Base-by-base conservation (phyloP, 1,140 invertebrate genomes). In the Heliconius himera region DNA sequence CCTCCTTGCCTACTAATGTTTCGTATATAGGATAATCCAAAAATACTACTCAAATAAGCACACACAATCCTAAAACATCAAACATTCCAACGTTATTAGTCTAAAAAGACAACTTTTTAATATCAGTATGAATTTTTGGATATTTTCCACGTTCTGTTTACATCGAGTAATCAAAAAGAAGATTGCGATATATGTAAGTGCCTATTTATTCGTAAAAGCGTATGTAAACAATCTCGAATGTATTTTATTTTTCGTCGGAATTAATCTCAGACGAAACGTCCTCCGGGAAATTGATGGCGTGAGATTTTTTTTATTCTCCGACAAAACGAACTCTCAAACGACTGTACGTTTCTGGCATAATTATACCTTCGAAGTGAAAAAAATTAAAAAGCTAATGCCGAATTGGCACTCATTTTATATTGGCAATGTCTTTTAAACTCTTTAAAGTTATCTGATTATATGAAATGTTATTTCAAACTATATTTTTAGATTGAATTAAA, bases 121-220 rank as follows among this genome's bases (percentile, higher is more conserved):
- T 66, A 66, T 66, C 22, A 29, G 26, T 66, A 66, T 66, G 60
- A 66, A 66, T 16, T 26, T 56, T 66, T n/a, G 9, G 29, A 33
- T 76, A 51, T 76, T 76, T 46, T 9, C 49, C 29, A 60, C 13
- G 26, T 70, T 26, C 60, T 82, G 81, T 86, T 80, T 82, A 83
- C 83, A 82, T 79, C 76, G 51, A 80, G 82, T 83, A 85, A 87
- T 87, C 84, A 79, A 81, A 85, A 85, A 77, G 81, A 77, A 73
- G 82, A 83, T 82, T 82, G 81, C 74, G 81, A 82, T 82, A 66
- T 66, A 85, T 85, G 79, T 83, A 84, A 82, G 77, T 77, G 77
- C 75, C 46, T 84, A 81, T 84, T 83, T 66, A 29, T 66, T 82
- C 78, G 78, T 79, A 80, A 83, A 83, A 85, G 80, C 84, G 77